Percentiles rank a stretch among this genome's conserved stretches.
These are phyloP conservation scores for Gorsachius goisagi DNA, from an alignment of 2,113 vertebrate species.

Conservation along the genomic window DNA sequence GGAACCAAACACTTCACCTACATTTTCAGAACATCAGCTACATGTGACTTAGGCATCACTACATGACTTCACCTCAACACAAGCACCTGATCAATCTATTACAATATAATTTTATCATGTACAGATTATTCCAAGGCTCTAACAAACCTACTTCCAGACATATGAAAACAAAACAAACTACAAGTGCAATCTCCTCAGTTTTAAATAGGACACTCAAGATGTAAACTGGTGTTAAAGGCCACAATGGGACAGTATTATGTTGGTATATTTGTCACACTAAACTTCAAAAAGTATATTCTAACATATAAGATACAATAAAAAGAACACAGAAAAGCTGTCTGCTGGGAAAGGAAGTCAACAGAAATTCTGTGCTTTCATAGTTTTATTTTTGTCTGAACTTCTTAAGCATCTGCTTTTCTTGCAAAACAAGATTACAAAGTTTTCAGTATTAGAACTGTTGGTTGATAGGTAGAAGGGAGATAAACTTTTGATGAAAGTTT, in stretches of 20 bases:
- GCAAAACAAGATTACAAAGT: background rate
- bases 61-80: background rate
- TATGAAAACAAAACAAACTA: conserved; percentile 27
- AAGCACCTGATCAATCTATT: conserved; percentile 8
- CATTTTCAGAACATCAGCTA: background rate
- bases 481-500: background rate
- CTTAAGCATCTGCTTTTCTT: conserved; percentile 25
- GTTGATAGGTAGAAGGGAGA: background rate
- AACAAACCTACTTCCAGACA: conserved; percentile 40
- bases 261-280: conserved; percentile 24
- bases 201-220: conserved; percentile 2
- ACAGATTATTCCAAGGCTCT: conserved; percentile 27
- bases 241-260: conserved; percentile 24
- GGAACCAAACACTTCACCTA: background rate
- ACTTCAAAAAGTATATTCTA: conserved; percentile 55
- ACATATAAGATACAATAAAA: conserved; percentile 17
- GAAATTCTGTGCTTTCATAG: background rate
- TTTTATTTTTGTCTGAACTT: conserved; percentile 19
- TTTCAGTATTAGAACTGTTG: background rate
- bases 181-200: conserved; percentile 29
- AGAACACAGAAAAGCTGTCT: conserved; percentile 1
- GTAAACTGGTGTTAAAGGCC: conserved; percentile 34
- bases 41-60: background rate
- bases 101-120: background rate
- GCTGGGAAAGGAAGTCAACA: background rate